Percentiles rank a stretch among this genome's conserved stretches.
Evolutionary conservation across 2,797 vertebrate genomes (phyloP).

Genomic region (Cirrhinus molitorella): DNA sequence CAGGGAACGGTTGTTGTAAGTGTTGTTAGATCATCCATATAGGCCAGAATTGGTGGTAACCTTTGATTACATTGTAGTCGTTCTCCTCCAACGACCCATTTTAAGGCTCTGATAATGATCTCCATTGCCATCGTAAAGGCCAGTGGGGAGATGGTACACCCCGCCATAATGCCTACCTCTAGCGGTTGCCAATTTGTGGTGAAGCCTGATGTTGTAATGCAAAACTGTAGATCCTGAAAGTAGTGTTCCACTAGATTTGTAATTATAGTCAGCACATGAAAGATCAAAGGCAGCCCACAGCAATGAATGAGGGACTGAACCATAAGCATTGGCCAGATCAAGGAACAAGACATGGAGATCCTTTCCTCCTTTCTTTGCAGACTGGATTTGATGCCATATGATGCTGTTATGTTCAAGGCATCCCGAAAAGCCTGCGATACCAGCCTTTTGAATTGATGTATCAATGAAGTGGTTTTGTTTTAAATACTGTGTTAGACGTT

Average conservation of each 20-base stretch:
- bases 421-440: background rate
- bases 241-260: conserved; percentile 5
- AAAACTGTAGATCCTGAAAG: conserved; percentile 6
- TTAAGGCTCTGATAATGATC: background rate
- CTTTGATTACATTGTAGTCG: background rate
- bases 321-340: background rate
- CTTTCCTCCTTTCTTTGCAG: background rate
- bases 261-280: background rate
- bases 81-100: conserved; percentile 24
- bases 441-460: background rate
- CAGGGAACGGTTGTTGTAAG: background rate
- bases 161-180: background rate
- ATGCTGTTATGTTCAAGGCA: conserved; percentile 7
- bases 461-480: background rate
- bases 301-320: background rate
- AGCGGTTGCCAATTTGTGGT: background rate
- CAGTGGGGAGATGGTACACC: background rate
- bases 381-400: conserved; percentile 2
- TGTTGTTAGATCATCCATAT: background rate
- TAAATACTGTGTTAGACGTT: background rate
- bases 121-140: conserved; percentile 9
- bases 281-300: conserved; percentile 34
- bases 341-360: conserved; percentile 16
- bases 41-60: background rate
- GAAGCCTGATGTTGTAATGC: background rate